Conservation (phyloP, 2,797 vertebrate species). For the Borostomias antarcticus region DNA sequence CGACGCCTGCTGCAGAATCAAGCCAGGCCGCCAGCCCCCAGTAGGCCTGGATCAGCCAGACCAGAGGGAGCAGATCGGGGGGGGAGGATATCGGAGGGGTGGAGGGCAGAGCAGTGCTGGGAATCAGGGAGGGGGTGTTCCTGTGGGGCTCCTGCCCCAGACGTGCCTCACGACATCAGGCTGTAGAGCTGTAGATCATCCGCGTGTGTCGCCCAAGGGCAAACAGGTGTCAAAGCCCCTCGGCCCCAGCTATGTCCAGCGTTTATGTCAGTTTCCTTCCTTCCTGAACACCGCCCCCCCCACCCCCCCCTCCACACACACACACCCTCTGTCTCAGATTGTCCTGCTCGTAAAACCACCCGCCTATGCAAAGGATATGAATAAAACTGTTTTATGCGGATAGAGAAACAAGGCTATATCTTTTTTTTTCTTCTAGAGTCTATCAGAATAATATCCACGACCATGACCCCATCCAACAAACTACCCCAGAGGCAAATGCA, state of each 20-base stretch:
- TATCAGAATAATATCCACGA: not conserved
- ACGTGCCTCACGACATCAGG: conserved; percentile 21
- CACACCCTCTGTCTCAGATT: too few relatives aligned
- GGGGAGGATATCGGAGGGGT: conserved; percentile 13
- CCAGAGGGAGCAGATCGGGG: conserved; percentile 7
- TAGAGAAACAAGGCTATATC: too few relatives aligned
- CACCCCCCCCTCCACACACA: not conserved
- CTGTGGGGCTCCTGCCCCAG: conserved; percentile 42
- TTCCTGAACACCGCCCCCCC: conserved; percentile 19
- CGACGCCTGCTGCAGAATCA: conserved; percentile 35
- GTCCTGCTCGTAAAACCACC: too few relatives aligned
- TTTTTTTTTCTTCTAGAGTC: not conserved
- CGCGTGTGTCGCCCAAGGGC: conserved; percentile 29
- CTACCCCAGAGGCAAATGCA: not conserved
- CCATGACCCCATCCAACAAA: not conserved
- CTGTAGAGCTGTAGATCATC: conserved; percentile 12
- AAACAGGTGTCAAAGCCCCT: conserved; percentile 55
- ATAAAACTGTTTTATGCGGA: too few relatives aligned
- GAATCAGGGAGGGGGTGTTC: conserved; percentile 20
- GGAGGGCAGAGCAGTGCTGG: not conserved
- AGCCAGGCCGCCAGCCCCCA: conserved; percentile 12
- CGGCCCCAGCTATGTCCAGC: conserved; percentile 15
- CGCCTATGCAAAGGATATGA: too few relatives aligned
- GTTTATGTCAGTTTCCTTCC: conserved; percentile 31
- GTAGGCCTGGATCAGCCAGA: conserved; percentile 35